These are phyloP conservation scores for Tenthredo notha DNA, from an alignment of 2,888 invertebrate genomes.

Conservation along the genomic window DNA sequence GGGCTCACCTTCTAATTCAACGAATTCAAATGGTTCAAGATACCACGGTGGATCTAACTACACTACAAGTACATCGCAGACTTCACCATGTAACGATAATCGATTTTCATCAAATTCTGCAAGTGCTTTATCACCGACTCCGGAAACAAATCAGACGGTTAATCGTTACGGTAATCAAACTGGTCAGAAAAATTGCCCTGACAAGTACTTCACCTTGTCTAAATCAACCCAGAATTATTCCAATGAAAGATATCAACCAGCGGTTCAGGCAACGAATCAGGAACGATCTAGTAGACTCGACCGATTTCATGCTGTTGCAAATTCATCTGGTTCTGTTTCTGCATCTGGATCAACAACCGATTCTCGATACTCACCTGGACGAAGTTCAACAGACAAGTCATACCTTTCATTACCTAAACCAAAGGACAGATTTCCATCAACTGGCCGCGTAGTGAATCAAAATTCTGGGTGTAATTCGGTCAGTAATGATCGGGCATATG, in stretches of 20 bases:
- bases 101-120: conserved; percentile 59
- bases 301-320: conserved; percentile 61
- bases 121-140: conserved; percentile 65
- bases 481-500: conserved; percentile 68
- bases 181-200: conserved; percentile 65
- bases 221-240: conserved; percentile 71
- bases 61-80: conserved; percentile 32
- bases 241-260: conserved; percentile 64
- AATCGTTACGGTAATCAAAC: conserved; percentile 58
- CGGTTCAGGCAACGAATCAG: conserved; percentile 55
- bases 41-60: background rate
- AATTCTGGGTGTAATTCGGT: conserved; percentile 60
- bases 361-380: conserved; percentile 71
- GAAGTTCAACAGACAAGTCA: conserved; percentile 71
- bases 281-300: conserved; percentile 59
- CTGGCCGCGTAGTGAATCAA: conserved; percentile 68
- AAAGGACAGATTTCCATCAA: conserved; percentile 72
- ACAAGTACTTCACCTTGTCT: conserved; percentile 72
- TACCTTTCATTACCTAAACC: conserved; percentile 73
- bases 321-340: background rate
- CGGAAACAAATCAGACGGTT: conserved; percentile 60
- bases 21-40: conserved; percentile 50
- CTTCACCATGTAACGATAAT: conserved; percentile 60
- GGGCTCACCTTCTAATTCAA: conserved; percentile 61
- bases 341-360: conserved; percentile 62